Conservation (phyloP, 2,797 vertebrate genomes). For the Aplochiton taeniatus region DNA sequence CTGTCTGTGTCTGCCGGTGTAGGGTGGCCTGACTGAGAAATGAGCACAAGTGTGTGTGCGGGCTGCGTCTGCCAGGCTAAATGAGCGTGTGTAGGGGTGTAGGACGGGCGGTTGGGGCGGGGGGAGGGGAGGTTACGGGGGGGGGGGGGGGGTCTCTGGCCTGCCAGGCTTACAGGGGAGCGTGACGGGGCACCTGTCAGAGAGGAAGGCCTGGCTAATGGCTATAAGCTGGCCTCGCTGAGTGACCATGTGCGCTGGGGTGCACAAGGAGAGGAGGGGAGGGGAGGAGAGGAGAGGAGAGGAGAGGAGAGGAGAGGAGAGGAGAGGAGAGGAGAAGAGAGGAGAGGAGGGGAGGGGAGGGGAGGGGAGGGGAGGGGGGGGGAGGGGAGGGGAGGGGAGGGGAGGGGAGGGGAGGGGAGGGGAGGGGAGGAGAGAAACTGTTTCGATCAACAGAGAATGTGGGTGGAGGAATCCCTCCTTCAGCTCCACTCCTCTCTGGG, state of each 20-base stretch:
- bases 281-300: conserved; percentile 22
- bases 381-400: too few relatives aligned
- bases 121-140: background rate
- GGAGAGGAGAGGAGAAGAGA: background rate
- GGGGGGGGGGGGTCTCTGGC: background rate
- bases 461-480: conserved; percentile 27
- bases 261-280: conserved; percentile 13
- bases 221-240: conserved; percentile 45
- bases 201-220: conserved; percentile 61
- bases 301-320: too few relatives aligned
- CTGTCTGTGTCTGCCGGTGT: too few relatives aligned
- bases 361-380: too few relatives aligned
- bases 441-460: conserved; percentile 34
- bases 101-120: conserved; percentile 12
- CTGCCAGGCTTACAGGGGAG: background rate
- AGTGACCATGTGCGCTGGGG: conserved; percentile 40
- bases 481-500: conserved; percentile 24
- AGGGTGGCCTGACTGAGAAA: too few relatives aligned
- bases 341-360: conserved; percentile 1
- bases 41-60: too few relatives aligned
- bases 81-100: background rate
- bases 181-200: conserved; percentile 66
- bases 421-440: conserved; percentile 24
- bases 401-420: background rate
- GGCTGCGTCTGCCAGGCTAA: too few relatives aligned